A percentile compares a stretch with the other conserved stretches of the same genome.
Evolutionary conservation across 2,888 invertebrate species (phyloP).

Genomic region (Leptopterna dolabrata): DNA sequence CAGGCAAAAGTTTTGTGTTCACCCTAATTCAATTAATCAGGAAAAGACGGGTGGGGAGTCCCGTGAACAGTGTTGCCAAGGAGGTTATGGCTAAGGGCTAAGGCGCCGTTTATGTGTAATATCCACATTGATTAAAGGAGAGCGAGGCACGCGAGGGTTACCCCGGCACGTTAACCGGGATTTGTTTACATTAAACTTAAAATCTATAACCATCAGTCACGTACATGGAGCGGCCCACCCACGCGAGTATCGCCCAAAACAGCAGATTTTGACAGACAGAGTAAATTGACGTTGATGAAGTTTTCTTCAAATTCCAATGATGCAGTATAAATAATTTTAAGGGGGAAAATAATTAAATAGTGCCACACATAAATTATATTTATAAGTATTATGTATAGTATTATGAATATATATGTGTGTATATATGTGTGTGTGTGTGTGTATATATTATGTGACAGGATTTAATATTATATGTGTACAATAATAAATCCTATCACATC

Average conservation of each 20-base stretch:
- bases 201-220: conserved; percentile 51
- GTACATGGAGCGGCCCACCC: not conserved
- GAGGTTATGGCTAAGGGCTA: conserved; percentile 21
- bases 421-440: too few species aligned
- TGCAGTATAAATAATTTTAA: too few species aligned
- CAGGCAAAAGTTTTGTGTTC: conserved; percentile 38
- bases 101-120: conserved; percentile 52
- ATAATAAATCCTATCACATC: too few species aligned
- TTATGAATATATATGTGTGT: too few species aligned
- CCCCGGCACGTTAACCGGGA: conserved; percentile 49
- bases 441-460: too few species aligned
- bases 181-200: conserved; percentile 52
- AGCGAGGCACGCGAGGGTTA: conserved; percentile 41
- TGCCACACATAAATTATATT: too few species aligned
- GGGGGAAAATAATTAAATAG: too few species aligned
- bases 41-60: not conserved
- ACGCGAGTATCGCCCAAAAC: not conserved
- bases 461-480: too few species aligned
- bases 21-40: conserved; percentile 54
- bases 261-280: not conserved
- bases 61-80: conserved; percentile 32
- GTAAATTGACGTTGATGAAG: not conserved
- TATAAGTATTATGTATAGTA: too few species aligned
- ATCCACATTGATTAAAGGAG: conserved; percentile 55
- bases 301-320: too few species aligned